These are phyloP conservation scores for Lytechinus pictus DNA, from an alignment of 35 echinoderm and acorn worm species.

Conservation along the genomic window DNA sequence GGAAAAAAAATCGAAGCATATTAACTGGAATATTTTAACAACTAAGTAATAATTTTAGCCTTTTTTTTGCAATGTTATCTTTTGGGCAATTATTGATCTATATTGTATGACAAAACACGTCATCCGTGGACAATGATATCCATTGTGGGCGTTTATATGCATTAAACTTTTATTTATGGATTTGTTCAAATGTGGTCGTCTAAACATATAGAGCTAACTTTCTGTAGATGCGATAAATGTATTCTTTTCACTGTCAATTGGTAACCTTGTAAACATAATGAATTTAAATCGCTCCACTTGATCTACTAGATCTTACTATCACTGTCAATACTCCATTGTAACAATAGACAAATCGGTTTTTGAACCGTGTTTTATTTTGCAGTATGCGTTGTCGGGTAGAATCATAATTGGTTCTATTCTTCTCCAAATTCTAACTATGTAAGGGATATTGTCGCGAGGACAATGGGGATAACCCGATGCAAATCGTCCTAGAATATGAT, in stretches of 20 bases:
- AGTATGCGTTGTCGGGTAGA: neutral
- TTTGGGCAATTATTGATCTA: neutral
- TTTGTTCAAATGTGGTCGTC: neutral
- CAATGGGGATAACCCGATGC: neutral
- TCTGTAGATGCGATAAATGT: neutral
- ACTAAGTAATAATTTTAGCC: too few relatives aligned
- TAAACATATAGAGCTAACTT: neutral
- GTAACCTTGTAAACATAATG: conserved; percentile 44
- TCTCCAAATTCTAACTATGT: neutral
- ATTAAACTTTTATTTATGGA: neutral
- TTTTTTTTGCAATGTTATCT: neutral
- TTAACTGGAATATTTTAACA: too few relatives aligned
- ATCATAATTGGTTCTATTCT: conserved; percentile 6
- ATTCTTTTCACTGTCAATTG: neutral
- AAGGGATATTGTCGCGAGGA: neutral
- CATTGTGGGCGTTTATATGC: neutral
- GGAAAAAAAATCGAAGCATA: too few relatives aligned
- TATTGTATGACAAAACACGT: neutral
- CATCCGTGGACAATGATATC: neutral
- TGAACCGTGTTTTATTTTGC: neutral
- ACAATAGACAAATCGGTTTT: conserved; percentile 17
- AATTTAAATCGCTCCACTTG: neutral
- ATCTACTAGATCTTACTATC: neutral
- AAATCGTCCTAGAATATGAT: neutral
- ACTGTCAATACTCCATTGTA: neutral